Base-by-base conservation (phyloP, 37 sponge, comb jelly and placozoan species). In the Spongilla lacustris region DNA sequence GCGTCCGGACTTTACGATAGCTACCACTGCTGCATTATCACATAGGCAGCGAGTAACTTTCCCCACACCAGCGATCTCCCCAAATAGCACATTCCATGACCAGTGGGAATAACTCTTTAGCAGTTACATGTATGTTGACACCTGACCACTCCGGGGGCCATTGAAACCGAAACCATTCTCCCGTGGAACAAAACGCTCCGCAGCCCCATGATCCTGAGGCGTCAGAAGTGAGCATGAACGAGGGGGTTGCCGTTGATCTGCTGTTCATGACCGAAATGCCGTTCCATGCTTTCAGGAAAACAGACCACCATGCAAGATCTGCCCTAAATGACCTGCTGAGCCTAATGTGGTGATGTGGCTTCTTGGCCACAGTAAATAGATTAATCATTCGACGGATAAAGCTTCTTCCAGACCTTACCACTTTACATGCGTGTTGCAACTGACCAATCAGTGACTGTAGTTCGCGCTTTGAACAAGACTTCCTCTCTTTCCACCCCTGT, bases 101-200 rank as follows among this genome's bases (percentile, higher is more conserved):
- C n/a, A 89, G 36, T 22, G 84, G 80, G 0, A 89, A n/a, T 13
- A 89, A 69, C 74, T 89, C 85, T 73, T 84, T 79, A 0, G 71
- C 71, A 0, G 69, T 50, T 30, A n/a, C n/a, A n/a, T n/a, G n/a
- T n/a, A n/a, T n/a, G n/a, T n/a, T n/a, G n/a, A n/a, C n/a, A n/a
- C n/a, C n/a, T n/a, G n/a, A n/a, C n/a, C n/a, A n/a, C n/a, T n/a
- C n/a, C n/a, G n/a, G n/a, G 81, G 81, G 46, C 41, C 41, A 41
- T 6, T 41, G 41, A 41, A 41, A 41, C 6, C 6, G 6, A 41
- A 41, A 41, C 41, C 41, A 41, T 41, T 41, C 41, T n/a, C 25
- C 27, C 6, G 41, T 9, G 6, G 41, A 41, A 6, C 41, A 10
- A 27, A n/a, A 69, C 5, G 27, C 25, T 27, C 70, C 70, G 33